Percentiles rank a stretch among this genome's conserved stretches.
Conservation (phyloP, 2,797 vertebrate species). For the Gallirallus australis region DNA sequence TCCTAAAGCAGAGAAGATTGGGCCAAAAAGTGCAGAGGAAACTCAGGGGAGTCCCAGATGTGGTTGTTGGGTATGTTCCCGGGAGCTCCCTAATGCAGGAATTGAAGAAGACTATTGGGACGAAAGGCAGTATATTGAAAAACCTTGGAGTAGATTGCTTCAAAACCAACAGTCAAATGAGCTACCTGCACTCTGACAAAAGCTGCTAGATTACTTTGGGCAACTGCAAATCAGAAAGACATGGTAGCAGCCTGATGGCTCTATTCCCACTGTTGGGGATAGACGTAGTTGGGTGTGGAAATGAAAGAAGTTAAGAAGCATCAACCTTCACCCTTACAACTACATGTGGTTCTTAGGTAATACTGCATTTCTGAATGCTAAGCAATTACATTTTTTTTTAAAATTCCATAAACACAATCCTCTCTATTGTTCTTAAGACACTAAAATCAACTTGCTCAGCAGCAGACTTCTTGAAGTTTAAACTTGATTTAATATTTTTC, state of each 20-base stretch:
- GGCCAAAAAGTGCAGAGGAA: background rate
- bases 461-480: background rate
- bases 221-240: background rate
- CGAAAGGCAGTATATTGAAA: background rate
- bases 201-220: background rate
- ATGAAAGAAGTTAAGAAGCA: background rate
- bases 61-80: background rate
- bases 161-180: background rate
- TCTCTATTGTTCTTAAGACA: background rate
- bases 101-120: background rate
- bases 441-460: background rate
- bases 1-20: background rate
- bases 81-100: background rate
- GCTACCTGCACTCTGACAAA: background rate
- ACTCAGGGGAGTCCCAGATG: background rate
- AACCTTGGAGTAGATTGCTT: background rate
- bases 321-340: background rate
- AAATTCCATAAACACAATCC: background rate
- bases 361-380: background rate
- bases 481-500: conserved; percentile 13
- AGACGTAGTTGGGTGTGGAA: background rate
- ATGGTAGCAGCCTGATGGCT: background rate
- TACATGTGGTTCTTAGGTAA: background rate
- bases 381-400: background rate
- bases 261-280: background rate